These are phyloP conservation scores for Notarius quadriscutis DNA, from an alignment of 2,113 vertebrate species.

Conservation along the genomic window DNA sequence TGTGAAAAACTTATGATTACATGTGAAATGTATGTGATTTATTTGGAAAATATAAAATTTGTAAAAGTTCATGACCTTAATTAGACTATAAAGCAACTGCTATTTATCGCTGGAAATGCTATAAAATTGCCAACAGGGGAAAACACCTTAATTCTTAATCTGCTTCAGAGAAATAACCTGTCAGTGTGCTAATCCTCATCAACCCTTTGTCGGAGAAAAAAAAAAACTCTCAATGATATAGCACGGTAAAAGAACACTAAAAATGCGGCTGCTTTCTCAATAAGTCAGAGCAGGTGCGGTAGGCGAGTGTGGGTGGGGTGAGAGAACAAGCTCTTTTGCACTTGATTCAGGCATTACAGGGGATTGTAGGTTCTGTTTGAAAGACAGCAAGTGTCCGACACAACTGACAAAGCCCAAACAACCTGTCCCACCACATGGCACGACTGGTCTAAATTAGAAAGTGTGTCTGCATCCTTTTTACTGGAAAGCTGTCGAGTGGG, in stretches of 20 bases:
- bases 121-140: neutral
- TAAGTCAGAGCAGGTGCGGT: conserved; percentile 28
- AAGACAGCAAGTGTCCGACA: conserved; percentile 39
- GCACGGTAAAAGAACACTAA: neutral
- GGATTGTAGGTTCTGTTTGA: conserved; percentile 2
- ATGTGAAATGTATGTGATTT: neutral
- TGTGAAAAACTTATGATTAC: neutral
- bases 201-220: neutral
- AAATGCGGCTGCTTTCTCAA: neutral
- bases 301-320: neutral
- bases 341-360: conserved; percentile 41
- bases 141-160: conserved; percentile 1
- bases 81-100: neutral
- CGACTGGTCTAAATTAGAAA: conserved; percentile 51
- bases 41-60: neutral
- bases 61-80: neutral
- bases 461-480: conserved; percentile 27
- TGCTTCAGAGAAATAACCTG: neutral
- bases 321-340: conserved; percentile 23
- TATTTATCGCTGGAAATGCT: neutral
- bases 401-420: conserved; percentile 53
- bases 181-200: neutral
- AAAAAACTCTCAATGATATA: neutral
- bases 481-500: conserved; percentile 40
- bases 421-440: conserved; percentile 51